These are phyloP conservation scores for Heliconius hermathena DNA, from an alignment of 1,140 invertebrate genomes.

Conservation along the genomic window DNA sequence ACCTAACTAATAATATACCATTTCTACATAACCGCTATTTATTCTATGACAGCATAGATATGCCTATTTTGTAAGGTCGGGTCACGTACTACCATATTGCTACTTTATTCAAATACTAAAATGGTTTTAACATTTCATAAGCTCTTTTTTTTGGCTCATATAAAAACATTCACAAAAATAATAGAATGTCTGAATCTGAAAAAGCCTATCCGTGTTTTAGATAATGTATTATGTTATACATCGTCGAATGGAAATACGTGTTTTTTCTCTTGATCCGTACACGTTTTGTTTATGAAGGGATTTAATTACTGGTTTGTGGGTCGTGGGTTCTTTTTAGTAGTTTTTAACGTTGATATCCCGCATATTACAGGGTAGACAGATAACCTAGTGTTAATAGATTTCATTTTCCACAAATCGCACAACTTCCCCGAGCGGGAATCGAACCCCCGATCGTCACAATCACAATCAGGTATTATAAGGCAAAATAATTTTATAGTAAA, in stretches of 20 bases:
- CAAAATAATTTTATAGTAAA: too few relatives aligned
- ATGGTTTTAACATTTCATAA: slow-evolving; percentile 15
- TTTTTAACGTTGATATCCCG: too few relatives aligned
- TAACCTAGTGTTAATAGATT: too few relatives aligned
- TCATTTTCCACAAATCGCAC: too few relatives aligned
- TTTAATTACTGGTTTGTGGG: neutral
- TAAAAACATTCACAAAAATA: slow-evolving; percentile 11
- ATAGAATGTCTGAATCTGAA: neutral
- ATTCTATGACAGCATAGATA: neutral
- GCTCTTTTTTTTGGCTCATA: neutral
- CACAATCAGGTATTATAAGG: too few relatives aligned
- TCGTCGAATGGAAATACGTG: neutral
- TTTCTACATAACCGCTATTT: neutral
- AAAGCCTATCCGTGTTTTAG: slow-evolving; percentile 10
- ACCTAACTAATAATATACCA: neutral
- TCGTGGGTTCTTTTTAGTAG: neutral
- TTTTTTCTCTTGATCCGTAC: neutral
- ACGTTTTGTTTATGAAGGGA: neutral
- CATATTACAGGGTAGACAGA: too few relatives aligned
- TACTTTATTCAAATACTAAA: slow-evolving; percentile 16
- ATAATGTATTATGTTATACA: slow-evolving; percentile 14
- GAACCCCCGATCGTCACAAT: too few relatives aligned
- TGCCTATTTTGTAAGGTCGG: slow-evolving; percentile 10
- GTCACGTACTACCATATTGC: slow-evolving; percentile 11
- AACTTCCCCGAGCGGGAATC: too few relatives aligned